These are phyloP conservation scores for Thalassarche chlororhynchos DNA, from an alignment of 2,113 vertebrate genomes.

Conservation along the genomic window DNA sequence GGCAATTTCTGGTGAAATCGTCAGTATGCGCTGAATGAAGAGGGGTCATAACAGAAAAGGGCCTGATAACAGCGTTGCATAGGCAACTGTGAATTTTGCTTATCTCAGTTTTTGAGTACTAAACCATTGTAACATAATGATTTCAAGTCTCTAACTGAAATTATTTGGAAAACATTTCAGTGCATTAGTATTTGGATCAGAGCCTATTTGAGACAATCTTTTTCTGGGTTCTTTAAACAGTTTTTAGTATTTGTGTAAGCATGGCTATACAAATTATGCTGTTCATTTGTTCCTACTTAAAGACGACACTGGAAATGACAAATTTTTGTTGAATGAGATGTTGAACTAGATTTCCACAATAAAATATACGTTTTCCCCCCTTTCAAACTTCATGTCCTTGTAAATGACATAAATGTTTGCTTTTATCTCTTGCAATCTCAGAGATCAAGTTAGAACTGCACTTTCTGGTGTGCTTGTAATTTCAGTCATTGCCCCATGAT, in stretches of 20 bases:
- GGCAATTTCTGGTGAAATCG: background rate
- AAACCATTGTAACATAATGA: background rate
- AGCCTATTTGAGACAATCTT: background rate
- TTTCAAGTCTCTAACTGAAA: background rate
- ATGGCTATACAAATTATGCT: background rate
- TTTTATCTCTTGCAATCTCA: background rate
- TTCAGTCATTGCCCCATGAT: background rate
- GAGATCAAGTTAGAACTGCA: background rate
- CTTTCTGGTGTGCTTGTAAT: background rate
- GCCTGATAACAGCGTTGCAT: background rate
- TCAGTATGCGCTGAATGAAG: background rate
- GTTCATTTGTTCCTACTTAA: background rate
- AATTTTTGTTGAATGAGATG: background rate
- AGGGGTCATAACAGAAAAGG: background rate
- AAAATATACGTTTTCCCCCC: fast-evolving
- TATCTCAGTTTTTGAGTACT: background rate
- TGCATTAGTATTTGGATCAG: background rate
- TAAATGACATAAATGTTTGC: background rate
- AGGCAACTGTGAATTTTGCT: background rate
- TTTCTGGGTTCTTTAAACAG: background rate
- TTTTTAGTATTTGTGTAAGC: background rate
- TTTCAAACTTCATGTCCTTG: background rate
- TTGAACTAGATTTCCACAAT: background rate
- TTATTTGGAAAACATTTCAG: background rate
- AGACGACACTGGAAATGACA: background rate